Evolutionary conservation across 2,797 vertebrate genomes (phyloP), one percentile per base, ranked within the genome.

Genomic region (Oreochromis mossambicus): DNA sequence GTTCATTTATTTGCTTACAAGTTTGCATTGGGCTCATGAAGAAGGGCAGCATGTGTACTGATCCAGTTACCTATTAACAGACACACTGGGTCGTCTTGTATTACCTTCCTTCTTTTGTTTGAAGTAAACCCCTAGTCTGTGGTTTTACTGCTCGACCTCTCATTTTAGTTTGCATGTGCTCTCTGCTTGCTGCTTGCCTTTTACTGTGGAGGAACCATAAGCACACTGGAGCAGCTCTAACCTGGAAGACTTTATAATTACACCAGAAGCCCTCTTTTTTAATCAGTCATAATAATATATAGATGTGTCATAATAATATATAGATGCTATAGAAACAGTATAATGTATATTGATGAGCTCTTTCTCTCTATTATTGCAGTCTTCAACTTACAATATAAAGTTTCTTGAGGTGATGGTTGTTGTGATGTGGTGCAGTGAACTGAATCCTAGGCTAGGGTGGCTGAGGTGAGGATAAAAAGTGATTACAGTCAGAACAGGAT

Each of bases 21-120:
- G 84, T 90, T 77, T 87, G 54, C 86, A 81, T 79, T 82, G 46
- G 77, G 85, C 34, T 48, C 11, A 17, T 50, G 77, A 12, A 12
- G 43, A 38, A 61, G 70, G 73, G 29, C 46, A 52, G 56, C 61
- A 12, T 85, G 83, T 84, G 76, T 34, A 11, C 87, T 48, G 81
- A 86, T 83, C 78, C 82, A 63, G 92, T 94, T 90, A 93, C 90
- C 61, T 82, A 94, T 94, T 94, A 93, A 94, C 92, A 92, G 88
- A 85, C 4, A 19, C 61, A 68, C 26, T 36, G 52, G 88, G 51
- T 81, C 85, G 7, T 87, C 84, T 91, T 88, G 78, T 88, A 73
- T 91, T 88, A 92, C 82, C 83, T 83, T 73, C 7, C 68, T 56
- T 78, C 61, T 88, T 88, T 88, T 89, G 82, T 92, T 89, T 88